These are phyloP conservation scores for Drosophila gunungcola DNA, from an alignment of 1,140 invertebrate species.

Conservation along the genomic window DNA sequence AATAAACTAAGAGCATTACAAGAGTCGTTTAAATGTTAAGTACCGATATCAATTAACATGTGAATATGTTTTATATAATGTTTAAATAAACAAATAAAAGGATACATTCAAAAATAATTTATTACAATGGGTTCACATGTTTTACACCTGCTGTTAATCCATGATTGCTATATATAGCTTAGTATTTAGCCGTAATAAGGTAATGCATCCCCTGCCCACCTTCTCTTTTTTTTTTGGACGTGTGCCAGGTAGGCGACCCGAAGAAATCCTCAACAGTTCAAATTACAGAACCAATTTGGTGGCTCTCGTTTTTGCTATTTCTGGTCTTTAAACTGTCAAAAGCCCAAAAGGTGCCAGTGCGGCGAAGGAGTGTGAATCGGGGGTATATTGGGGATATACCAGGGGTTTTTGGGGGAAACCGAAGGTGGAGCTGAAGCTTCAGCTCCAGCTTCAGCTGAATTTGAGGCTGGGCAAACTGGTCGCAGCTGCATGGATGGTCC, in stretches of 20 bases:
- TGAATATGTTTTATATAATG: too few species aligned
- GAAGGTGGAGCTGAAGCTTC: not conserved
- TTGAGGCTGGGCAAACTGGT: conserved; percentile 24
- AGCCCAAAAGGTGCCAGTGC: conserved; percentile 30
- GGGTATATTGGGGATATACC: not conserved
- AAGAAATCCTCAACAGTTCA: conserved; percentile 14
- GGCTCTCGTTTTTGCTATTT: conserved; percentile 25
- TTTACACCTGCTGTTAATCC: too few species aligned
- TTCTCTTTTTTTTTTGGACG: not conserved
- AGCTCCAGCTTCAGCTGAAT: too few species aligned
- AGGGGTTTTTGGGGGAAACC: not conserved
- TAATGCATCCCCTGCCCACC: not conserved
- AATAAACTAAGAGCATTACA: too few species aligned
- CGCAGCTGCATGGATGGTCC: conserved; percentile 41
- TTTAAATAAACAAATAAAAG: too few species aligned
- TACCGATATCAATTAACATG: too few species aligned
- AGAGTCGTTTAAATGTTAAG: too few species aligned
- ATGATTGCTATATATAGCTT: too few species aligned
- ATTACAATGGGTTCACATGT: too few species aligned
- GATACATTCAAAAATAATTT: too few species aligned
- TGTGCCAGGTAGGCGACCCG: conserved; percentile 16
- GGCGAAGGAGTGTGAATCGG: conserved; percentile 29
- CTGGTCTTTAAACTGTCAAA: conserved; percentile 36
- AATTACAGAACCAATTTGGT: conserved; percentile 42
- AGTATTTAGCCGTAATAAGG: too few species aligned